phyloP scores from a whole-genome alignment of 2,113 vertebrate species.

The Macaca mulatta region DNA sequence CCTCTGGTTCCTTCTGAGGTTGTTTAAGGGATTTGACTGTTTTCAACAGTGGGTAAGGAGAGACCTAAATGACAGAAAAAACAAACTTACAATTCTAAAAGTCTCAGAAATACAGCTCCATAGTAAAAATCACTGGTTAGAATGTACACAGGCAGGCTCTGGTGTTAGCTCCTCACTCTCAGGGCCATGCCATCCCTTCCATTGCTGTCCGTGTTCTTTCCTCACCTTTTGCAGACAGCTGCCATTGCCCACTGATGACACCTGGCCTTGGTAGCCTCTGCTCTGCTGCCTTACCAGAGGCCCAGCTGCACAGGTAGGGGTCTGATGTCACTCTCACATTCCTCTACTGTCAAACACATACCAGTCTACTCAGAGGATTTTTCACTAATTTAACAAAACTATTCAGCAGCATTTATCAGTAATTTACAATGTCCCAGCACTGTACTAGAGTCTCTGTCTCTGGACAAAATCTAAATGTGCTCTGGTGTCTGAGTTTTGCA shows the following conservation, averaged over 20 bases:
- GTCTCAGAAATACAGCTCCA: neutral
- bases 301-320: neutral
- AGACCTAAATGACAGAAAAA: neutral
- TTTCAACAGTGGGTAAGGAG: neutral
- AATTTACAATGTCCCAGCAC: neutral
- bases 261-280: neutral
- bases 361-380: neutral
- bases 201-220: neutral
- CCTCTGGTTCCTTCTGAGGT: neutral
- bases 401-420: neutral
- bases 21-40: neutral
- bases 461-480: neutral
- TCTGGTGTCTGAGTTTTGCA: constrained; percentile 15
- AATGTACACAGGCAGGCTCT: neutral
- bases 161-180: neutral
- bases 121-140: neutral
- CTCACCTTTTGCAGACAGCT: neutral
- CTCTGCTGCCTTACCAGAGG: neutral
- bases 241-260: neutral
- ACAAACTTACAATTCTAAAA: neutral
- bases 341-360: neutral
- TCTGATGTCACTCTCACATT: neutral
- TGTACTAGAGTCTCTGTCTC: neutral
- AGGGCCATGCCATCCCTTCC: neutral
- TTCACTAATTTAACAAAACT: neutral